Evolutionary conservation across 2,797 vertebrate genomes (phyloP).

Genomic region (Enoplosus armatus): DNA sequence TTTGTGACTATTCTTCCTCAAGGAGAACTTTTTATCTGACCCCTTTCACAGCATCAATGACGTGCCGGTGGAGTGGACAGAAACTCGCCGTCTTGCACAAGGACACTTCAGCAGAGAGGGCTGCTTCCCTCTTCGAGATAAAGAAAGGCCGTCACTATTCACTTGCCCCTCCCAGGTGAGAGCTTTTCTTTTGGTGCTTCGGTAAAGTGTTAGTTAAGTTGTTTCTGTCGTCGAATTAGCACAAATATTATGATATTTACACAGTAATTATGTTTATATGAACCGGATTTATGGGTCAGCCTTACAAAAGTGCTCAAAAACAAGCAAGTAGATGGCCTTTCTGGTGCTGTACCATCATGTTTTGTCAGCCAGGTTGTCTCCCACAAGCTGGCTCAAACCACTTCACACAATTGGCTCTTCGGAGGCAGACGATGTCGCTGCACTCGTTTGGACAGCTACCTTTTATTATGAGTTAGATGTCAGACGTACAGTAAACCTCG

Average conservation of each 20-base stretch:
- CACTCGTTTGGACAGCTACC: conserved; percentile 24
- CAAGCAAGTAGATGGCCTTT: conserved; percentile 6
- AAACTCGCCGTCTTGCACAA: conserved; percentile 19
- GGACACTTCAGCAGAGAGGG: conserved; percentile 49
- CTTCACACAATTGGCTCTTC: conserved; percentile 56
- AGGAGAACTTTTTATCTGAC: conserved; percentile 27
- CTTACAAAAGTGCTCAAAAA: not conserved
- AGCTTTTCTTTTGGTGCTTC: conserved; percentile 10
- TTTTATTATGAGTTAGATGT: conserved; percentile 52
- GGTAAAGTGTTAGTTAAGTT: not conserved
- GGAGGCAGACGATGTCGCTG: conserved; percentile 44
- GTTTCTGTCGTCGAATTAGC: not conserved
- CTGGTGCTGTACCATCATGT: conserved; percentile 15
- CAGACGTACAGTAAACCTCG: conserved; percentile 49
- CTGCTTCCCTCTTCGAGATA: conserved; percentile 3
- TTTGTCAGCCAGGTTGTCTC: conserved; percentile 13
- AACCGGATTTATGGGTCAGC: not conserved
- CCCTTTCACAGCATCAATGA: conserved; percentile 8
- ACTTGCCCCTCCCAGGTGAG: not conserved
- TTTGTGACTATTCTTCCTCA: conserved; percentile 12
- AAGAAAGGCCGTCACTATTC: conserved; percentile 15
- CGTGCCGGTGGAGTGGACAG: not conserved
- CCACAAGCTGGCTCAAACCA: conserved; percentile 35
- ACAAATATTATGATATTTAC: not conserved
- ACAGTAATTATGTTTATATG: not conserved